These are phyloP conservation scores for Xyrichtys novacula DNA, from an alignment of 2,797 vertebrate species.

Conservation along the genomic window DNA sequence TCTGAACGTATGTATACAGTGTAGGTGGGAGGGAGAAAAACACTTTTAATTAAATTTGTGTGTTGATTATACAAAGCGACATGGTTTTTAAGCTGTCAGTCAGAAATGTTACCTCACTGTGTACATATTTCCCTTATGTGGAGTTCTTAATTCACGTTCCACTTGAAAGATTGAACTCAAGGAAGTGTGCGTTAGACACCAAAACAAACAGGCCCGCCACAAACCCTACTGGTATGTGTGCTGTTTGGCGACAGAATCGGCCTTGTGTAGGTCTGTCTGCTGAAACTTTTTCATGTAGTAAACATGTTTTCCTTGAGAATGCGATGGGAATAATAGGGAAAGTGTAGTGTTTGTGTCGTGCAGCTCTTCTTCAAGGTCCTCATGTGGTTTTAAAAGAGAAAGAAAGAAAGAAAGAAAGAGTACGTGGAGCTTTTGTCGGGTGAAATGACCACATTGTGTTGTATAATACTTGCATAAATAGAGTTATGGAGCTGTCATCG, in stretches of 20 bases:
- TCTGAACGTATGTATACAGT: constrained; percentile 11
- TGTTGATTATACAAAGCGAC: constrained; percentile 17
- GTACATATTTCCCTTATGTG: constrained; percentile 41
- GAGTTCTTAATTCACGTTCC: constrained; percentile 50
- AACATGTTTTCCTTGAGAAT: constrained; percentile 60
- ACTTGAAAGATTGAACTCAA: constrained; percentile 75
- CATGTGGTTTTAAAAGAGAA: constrained; percentile 12
- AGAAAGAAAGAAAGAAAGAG: not conserved
- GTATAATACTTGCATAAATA: constrained; percentile 58
- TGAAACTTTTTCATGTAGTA: constrained; percentile 59
- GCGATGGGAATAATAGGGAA: constrained; percentile 46
- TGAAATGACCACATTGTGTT: constrained; percentile 48
- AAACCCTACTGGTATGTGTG: constrained; percentile 83
- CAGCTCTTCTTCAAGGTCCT: constrained; percentile 23
- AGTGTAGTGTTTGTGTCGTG: constrained; percentile 47
- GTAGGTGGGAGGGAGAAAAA: constrained; percentile 5
- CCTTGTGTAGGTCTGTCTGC: constrained; percentile 78
- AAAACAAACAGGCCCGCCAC: constrained; percentile 86
- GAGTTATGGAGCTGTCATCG: constrained; percentile 66
- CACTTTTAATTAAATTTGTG: constrained; percentile 40
- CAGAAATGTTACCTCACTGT: constrained; percentile 34
- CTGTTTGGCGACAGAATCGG: constrained; percentile 77
- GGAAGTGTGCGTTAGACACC: constrained; percentile 87
- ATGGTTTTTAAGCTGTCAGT: constrained; percentile 19
- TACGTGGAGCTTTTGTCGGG: constrained; percentile 41